phyloP scores from a whole-genome alignment of 64 coral and sea anemone species.

The Astreopora myriophthalma region DNA sequence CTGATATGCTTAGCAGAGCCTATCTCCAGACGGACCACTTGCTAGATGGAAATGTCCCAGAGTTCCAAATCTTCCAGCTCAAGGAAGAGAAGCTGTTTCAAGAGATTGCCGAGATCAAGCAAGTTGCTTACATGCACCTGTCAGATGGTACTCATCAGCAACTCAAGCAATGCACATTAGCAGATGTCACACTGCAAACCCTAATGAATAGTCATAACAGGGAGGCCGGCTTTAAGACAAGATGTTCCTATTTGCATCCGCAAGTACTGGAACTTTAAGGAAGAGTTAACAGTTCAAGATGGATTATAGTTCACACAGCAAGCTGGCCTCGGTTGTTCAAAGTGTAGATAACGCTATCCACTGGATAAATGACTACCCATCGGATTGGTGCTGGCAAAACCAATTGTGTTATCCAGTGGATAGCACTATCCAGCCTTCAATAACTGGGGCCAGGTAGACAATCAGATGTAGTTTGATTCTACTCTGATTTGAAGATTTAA shows the following conservation, averaged over 20 bases:
- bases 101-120: constrained; percentile 47
- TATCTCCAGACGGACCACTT: neutral
- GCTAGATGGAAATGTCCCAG: neutral
- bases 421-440: too few relatives aligned
- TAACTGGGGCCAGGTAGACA: too few relatives aligned
- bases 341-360: too few relatives aligned
- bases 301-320: too few relatives aligned
- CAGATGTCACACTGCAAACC: constrained; percentile 33
- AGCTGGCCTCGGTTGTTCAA: too few relatives aligned
- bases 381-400: too few relatives aligned
- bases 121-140: constrained; percentile 22
- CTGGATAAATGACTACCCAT: too few relatives aligned
- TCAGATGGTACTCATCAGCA: constrained; percentile 11
- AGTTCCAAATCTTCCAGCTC: constrained; percentile 7
- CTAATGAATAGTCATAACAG: constrained; percentile 32
- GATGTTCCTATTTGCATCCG: neutral
- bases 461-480: too few relatives aligned
- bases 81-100: constrained; percentile 36
- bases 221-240: constrained; percentile 58
- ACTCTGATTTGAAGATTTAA: too few relatives aligned
- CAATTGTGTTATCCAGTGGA: too few relatives aligned
- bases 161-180: constrained; percentile 17
- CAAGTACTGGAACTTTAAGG: constrained; percentile 42
- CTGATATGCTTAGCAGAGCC: constrained; percentile 39
- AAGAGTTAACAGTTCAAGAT: constrained; percentile 56